These are phyloP conservation scores for Prorops nasuta DNA, from an alignment of 1,140 invertebrate genomes.

Conservation along the genomic window DNA sequence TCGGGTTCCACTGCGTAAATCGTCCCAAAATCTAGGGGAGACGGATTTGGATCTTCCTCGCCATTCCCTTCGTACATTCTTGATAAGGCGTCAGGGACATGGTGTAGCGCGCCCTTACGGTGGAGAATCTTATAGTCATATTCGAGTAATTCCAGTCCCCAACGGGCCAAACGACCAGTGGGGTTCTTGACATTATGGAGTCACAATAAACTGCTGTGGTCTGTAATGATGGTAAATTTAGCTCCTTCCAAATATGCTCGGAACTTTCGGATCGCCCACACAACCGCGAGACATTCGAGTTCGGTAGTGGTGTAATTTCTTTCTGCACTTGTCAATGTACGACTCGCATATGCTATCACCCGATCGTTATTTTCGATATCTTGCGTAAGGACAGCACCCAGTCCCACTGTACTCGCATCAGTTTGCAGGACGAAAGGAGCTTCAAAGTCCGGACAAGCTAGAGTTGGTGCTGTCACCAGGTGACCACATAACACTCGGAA, in stretches of 20 bases:
- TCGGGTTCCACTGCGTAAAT: too few species aligned
- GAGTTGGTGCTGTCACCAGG: not conserved
- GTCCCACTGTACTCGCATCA: not conserved
- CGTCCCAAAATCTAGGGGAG: too few species aligned
- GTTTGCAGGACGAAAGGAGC: not conserved
- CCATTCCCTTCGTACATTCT: constrained; percentile 15
- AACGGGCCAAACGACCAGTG: constrained; percentile 22
- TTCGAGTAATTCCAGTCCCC: constrained; percentile 17
- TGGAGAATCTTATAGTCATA: not conserved
- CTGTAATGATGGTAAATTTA: not conserved
- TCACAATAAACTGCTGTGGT: not conserved
- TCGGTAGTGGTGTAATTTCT: not conserved
- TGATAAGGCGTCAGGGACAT: constrained; percentile 6
- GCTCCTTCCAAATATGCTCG: not conserved
- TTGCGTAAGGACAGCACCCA: not conserved
- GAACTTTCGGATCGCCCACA: not conserved
- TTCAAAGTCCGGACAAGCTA: not conserved
- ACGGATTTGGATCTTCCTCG: too few species aligned
- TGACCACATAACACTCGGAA: not conserved
- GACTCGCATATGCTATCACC: not conserved
- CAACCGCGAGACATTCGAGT: not conserved
- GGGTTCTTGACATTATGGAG: not conserved
- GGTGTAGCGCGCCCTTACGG: not conserved
- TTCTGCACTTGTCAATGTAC: not conserved
- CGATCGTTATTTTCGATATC: not conserved